Conservation (phyloP, 2,113 vertebrate genomes). For the Chrysemys picta region DNA sequence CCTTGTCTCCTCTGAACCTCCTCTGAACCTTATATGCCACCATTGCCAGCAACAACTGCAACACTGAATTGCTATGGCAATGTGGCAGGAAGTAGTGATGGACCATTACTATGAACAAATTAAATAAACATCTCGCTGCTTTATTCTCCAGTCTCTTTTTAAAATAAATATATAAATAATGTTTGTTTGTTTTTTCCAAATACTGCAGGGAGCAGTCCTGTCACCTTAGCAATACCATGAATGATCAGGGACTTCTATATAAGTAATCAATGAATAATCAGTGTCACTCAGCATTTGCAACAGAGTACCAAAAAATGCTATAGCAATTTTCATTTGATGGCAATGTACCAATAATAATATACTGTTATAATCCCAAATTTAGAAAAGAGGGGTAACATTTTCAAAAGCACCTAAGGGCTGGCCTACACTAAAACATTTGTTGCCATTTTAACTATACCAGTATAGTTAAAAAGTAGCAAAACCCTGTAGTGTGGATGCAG, state of each 20-base stretch:
- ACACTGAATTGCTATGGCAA: background rate
- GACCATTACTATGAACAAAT: background rate
- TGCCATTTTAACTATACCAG: too few species aligned
- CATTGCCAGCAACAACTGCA: background rate
- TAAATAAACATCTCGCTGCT: background rate
- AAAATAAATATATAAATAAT: background rate
- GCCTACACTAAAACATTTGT: too few species aligned
- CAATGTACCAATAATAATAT: too few species aligned
- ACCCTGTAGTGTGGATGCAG: too few species aligned
- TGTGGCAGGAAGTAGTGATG: background rate
- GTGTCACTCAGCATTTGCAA: conserved; percentile 30
- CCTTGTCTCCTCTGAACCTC: background rate
- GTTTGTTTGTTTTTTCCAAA: background rate
- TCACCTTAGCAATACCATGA: conserved; percentile 7
- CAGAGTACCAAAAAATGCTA: background rate
- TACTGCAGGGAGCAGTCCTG: background rate
- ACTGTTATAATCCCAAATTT: too few species aligned
- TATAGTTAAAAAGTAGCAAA: too few species aligned
- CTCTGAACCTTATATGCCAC: background rate
- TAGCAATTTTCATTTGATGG: background rate
- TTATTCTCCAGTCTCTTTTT: background rate
- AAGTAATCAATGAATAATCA: conserved; percentile 10
- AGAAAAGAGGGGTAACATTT: too few species aligned
- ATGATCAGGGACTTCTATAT: background rate
- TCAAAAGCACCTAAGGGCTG: too few species aligned